These are phyloP conservation scores for Leucosticte australis DNA, from an alignment of 2,113 vertebrate species.

Conservation along the genomic window DNA sequence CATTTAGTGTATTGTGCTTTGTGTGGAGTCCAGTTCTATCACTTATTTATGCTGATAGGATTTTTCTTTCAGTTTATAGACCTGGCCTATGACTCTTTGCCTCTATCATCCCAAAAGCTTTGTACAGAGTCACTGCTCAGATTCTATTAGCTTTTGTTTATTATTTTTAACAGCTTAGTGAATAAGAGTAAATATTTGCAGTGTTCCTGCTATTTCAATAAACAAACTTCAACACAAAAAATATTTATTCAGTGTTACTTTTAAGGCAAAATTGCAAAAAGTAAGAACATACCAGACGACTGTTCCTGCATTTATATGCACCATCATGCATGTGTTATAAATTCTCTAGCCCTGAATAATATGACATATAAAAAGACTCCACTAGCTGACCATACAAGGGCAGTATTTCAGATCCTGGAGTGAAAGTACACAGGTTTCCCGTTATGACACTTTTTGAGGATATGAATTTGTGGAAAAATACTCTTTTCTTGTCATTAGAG, in stretches of 20 bases:
- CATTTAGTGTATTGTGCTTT: neutral
- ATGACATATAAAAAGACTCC: neutral
- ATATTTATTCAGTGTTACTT: neutral
- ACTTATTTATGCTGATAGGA: neutral
- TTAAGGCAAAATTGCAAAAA: neutral
- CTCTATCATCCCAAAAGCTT: neutral
- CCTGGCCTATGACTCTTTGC: neutral
- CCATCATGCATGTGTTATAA: neutral
- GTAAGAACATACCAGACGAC: neutral
- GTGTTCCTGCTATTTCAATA: neutral
- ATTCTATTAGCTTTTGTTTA: neutral
- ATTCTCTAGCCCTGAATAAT: neutral
- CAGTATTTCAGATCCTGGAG: neutral
- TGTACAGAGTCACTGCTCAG: neutral
- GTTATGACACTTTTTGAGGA: neutral
- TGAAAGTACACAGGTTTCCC: neutral
- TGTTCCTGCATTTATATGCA: neutral
- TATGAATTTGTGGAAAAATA: neutral
- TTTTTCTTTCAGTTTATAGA: neutral
- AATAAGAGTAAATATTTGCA: neutral
- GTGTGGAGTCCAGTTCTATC: neutral
- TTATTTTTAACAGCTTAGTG: neutral
- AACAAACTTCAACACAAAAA: neutral
- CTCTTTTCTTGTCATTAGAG: neutral
- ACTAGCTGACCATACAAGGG: neutral